Conservation (phyloP, 2,888 invertebrate species). For the Drosophila kambysellisi region DNA sequence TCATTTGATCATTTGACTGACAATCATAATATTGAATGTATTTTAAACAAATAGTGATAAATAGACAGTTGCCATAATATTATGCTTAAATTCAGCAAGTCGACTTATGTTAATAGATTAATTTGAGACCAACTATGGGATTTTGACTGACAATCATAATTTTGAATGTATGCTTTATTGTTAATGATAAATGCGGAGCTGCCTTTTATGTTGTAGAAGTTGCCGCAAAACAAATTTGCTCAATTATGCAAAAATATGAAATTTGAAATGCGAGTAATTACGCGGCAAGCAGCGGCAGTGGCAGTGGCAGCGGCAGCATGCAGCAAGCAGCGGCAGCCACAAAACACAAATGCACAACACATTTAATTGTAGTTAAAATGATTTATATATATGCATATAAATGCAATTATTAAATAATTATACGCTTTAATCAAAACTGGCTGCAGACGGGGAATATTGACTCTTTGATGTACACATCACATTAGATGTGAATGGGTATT, state of each 20-base stretch:
- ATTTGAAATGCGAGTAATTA: conserved; percentile 52
- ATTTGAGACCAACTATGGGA: neutral
- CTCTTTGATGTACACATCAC: neutral
- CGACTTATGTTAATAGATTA: neutral
- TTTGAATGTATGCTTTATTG: neutral
- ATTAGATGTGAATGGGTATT: neutral
- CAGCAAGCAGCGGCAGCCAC: conserved; percentile 26
- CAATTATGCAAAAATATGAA: conserved; percentile 39
- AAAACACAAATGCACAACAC: conserved; percentile 40
- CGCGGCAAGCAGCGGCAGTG: neutral
- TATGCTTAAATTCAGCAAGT: neutral
- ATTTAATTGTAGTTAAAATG: conserved; percentile 50
- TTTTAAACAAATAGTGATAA: neutral
- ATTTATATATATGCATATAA: conserved; percentile 37
- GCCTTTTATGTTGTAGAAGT: conserved; percentile 20
- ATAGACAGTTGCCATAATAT: neutral
- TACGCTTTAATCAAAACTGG: neutral
- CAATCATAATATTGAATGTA: conserved; percentile 11
- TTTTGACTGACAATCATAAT: neutral
- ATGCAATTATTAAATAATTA: conserved; percentile 22
- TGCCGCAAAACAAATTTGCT: conserved; percentile 34
- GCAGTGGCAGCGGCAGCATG: too few relatives aligned
- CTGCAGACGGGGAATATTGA: neutral
- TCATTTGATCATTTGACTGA: conserved; percentile 1
- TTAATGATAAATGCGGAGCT: neutral